Percentiles rank a stretch among this genome's conserved stretches.
Conservation (phyloP, 2,797 vertebrate genomes). For the Pseudochirops cupreus region DNA sequence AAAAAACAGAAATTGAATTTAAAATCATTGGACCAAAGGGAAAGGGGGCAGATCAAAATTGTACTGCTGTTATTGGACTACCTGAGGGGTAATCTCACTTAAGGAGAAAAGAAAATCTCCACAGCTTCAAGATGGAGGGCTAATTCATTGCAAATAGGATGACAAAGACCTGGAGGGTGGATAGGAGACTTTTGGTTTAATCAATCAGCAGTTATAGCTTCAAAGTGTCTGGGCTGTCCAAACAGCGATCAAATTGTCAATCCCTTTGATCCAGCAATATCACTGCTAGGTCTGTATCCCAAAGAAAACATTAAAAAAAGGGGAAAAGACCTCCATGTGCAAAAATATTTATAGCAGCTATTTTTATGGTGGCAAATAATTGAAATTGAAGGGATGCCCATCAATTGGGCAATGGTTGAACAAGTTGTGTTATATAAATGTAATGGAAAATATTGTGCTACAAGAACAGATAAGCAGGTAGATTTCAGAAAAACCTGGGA, state of each 20-base stretch:
- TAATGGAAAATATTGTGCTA: background rate
- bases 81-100: constrained; percentile 53
- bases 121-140: constrained; percentile 52
- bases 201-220: background rate
- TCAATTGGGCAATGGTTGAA: background rate
- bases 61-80: constrained; percentile 11
- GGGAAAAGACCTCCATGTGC: background rate
- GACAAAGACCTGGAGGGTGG: constrained; percentile 41
- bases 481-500: background rate
- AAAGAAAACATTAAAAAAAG: background rate
- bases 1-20: constrained; percentile 60
- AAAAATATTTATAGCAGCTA: background rate
- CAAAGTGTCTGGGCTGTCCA: background rate
- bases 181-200: background rate
- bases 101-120: constrained; percentile 55
- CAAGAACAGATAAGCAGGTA: background rate
- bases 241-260: background rate
- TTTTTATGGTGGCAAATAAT: background rate
- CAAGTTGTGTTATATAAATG: background rate
- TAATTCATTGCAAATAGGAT: constrained; percentile 23
- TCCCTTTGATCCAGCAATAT: background rate
- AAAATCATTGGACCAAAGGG: constrained; percentile 48
- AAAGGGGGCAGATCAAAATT: background rate
- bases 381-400: background rate
- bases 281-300: background rate